phyloP scores from a whole-genome alignment of 2,797 vertebrate species.

The Urophycis tenuis region DNA sequence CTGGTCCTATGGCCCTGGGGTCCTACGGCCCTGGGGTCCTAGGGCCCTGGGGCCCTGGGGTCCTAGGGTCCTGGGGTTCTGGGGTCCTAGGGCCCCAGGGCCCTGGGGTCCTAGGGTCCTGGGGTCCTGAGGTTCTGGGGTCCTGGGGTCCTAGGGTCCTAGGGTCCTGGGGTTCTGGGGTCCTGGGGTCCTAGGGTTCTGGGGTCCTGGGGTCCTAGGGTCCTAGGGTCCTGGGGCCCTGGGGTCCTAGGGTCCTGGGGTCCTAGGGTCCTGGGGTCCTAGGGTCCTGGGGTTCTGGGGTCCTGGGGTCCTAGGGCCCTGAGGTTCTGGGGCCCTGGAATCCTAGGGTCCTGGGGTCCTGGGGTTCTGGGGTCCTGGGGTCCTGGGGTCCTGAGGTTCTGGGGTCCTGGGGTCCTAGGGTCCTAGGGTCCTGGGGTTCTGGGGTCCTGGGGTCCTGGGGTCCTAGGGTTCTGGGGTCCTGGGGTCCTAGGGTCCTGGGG shows the following conservation, averaged over 20 bases:
- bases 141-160: too few relatives aligned
- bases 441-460: background rate
- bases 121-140: too few relatives aligned
- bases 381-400: background rate
- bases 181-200: too few relatives aligned
- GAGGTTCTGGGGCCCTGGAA: background rate
- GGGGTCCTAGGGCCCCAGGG: background rate
- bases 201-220: too few relatives aligned
- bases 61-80: too few relatives aligned
- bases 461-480: background rate
- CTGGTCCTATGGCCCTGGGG: background rate
- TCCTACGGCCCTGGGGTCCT: background rate
- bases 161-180: too few relatives aligned
- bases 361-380: background rate
- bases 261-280: background rate
- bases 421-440: background rate
- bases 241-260: background rate
- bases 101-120: background rate
- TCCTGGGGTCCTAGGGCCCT: background rate
- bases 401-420: background rate
- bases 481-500: constrained; percentile 5
- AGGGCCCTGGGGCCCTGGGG: constrained; percentile 7
- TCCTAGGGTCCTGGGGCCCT: background rate
- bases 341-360: background rate
- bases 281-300: background rate